Conservation (phyloP, 2,113 vertebrate species). For the Anguilla japonica region DNA sequence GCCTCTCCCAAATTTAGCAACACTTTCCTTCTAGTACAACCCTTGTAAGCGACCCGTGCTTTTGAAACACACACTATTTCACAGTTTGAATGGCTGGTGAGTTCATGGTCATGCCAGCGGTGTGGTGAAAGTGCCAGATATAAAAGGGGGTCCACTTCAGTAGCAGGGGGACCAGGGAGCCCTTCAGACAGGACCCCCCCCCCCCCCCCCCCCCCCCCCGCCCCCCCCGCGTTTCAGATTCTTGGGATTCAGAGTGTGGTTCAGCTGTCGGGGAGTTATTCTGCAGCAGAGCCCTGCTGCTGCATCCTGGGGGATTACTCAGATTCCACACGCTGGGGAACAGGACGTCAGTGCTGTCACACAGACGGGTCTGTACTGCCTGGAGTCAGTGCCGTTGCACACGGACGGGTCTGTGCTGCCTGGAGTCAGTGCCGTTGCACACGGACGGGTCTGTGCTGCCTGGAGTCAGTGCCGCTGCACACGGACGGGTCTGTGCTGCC, state of each 20-base stretch:
- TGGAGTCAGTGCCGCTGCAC: neutral
- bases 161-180: too few relatives aligned
- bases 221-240: slow-evolving; percentile 52
- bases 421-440: neutral
- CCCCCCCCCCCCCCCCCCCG: neutral
- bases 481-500: neutral
- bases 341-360: neutral
- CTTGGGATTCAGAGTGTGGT: slow-evolving; percentile 54
- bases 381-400: neutral
- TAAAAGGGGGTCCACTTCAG: neutral
- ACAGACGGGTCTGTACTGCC: neutral
- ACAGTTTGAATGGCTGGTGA: neutral
- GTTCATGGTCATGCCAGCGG: neutral
- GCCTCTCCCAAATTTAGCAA: neutral
- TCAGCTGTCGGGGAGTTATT: slow-evolving; percentile 66
- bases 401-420: neutral
- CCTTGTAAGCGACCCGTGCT: too few relatives aligned
- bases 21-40: neutral
- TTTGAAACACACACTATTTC: too few relatives aligned
- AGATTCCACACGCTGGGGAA: slow-evolving; percentile 38
- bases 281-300: slow-evolving; percentile 53
- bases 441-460: neutral
- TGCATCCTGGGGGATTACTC: slow-evolving; percentile 60
- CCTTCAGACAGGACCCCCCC: neutral
- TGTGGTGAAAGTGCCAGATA: neutral